Evolutionary conservation across 2,797 vertebrate species (phyloP).

Genomic region (Sebastiscus albofasciatus): DNA sequence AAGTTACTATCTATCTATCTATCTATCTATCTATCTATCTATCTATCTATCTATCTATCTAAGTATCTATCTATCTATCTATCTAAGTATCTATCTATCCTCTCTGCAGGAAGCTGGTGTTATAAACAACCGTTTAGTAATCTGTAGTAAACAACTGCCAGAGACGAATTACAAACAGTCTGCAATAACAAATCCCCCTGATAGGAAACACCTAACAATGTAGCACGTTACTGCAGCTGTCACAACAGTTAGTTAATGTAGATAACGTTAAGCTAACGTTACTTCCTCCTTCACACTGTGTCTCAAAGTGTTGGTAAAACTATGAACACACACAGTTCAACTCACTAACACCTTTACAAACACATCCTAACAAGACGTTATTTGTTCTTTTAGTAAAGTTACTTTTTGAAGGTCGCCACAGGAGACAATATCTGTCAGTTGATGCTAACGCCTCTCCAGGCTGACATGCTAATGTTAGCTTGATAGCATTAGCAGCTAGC

Average conservation of each 20-base stretch:
- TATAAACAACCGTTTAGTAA: not conserved
- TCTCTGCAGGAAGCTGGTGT: not conserved
- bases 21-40: too few species aligned
- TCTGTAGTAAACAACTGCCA: not conserved
- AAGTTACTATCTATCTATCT: too few species aligned
- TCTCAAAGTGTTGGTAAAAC: not conserved
- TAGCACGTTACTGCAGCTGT: not conserved
- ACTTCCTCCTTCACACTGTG: slow-evolving; percentile 33
- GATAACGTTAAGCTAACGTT: not conserved
- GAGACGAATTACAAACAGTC: not conserved
- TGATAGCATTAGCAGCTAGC: slow-evolving; percentile 30
- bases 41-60: too few species aligned
- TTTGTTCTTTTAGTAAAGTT: not conserved
- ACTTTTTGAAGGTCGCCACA: not conserved
- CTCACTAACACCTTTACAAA: not conserved
- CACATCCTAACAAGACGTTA: not conserved
- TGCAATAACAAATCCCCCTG: not conserved
- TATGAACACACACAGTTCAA: not conserved
- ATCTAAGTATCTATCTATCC: too few species aligned
- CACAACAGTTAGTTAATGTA: not conserved
- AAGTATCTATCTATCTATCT: too few species aligned
- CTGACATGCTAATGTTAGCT: slow-evolving; percentile 38
- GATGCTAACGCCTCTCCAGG: slow-evolving; percentile 9
- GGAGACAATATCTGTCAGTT: not conserved
- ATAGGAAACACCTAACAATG: not conserved